Percentiles rank a stretch among this genome's conserved stretches.
Conservation (phyloP, 2,888 invertebrate genomes). For the Incurvaria masculella region DNA sequence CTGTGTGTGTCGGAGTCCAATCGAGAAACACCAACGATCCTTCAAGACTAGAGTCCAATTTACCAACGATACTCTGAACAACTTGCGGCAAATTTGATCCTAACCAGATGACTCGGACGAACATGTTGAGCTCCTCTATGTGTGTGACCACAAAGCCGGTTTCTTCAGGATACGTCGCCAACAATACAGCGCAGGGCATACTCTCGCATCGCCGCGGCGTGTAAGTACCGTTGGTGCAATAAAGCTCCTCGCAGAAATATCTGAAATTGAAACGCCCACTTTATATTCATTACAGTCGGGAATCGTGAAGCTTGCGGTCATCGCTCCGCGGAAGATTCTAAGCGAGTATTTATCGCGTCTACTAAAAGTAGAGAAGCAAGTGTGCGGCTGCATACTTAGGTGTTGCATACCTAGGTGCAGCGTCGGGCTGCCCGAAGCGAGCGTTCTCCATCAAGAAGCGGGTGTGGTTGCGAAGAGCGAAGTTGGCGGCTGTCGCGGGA, state of each 20-base stretch:
- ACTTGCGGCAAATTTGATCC: slow-evolving; percentile 53
- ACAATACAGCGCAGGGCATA: slow-evolving; percentile 37
- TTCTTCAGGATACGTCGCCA: slow-evolving; percentile 46
- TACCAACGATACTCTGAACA: slow-evolving; percentile 29
- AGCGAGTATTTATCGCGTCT: no score
- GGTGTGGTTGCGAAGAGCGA: slow-evolving; percentile 32
- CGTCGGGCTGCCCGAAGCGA: no score
- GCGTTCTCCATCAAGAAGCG: neutral
- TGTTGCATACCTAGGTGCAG: no score
- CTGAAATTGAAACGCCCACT: slow-evolving; percentile 28
- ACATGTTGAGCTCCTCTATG: slow-evolving; percentile 56
- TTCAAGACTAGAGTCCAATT: slow-evolving; percentile 22
- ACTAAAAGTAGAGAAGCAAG: no score
- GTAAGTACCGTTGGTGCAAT: slow-evolving; percentile 55
- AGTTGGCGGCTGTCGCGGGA: slow-evolving; percentile 37
- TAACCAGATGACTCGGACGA: slow-evolving; percentile 68
- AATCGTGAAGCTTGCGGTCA: no score
- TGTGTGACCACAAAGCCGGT: slow-evolving; percentile 58
- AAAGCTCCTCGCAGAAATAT: slow-evolving; percentile 41
- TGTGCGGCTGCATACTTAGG: no score
- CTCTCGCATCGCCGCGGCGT: slow-evolving; percentile 53
- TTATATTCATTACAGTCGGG: no score
- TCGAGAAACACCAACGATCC: slow-evolving; percentile 59
- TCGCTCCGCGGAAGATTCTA: no score
- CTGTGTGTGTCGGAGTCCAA: slow-evolving; percentile 64